Base-by-base conservation (phyloP, 92 coral and sea anemone species). In the Parazoanthus darwini region DNA sequence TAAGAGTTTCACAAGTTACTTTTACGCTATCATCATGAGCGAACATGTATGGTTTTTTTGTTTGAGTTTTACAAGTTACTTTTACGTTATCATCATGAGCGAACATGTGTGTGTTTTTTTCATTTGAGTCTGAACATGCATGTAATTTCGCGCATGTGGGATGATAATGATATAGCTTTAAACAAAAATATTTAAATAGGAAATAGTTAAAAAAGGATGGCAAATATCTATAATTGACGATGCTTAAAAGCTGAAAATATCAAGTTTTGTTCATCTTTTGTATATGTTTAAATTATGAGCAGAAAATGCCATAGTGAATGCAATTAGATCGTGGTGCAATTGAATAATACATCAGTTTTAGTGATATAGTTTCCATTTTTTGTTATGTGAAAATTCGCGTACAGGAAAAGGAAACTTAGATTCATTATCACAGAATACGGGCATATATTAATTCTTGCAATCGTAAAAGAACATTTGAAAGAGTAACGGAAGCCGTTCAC, bases 401-500 rank as follows among this genome's bases (percentile, higher is more conserved):
- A 63, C 16, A 7, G 70, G 26, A 6, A 22, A 22, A 63, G 8
- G 70, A 23, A 63, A 63, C 23, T 63, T 63, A 20, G 70, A 18
- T 63, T 63, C 22, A 63, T 63, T 4, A 22, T 63, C 70, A 63
- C 26, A 63, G 26, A 26, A 63, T 63, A 63, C 26, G 70, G 25
- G 70, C 26, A 26, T 20, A 4, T 63, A 2, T 63, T 63, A 26
- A 20, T 63, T 25, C 14, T 63, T 63, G 25, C 70, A 63, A 3
- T 63, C 70, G 70, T 22, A 63, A 63, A 63, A 20, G 70, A 63
- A 23, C 70, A 63, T 63, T 63, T 63, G 0, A 82, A 82, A 38
- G 48, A 20, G 74, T 65, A 65, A 65, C 82, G 82, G 39, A 82
- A 66, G 77, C 76, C 37, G 23, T 65, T 84, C 79, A 84, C 87